Evolutionary conservation across 1,140 invertebrate genomes (phyloP).

Genomic region (Dendrolimus kikuchii): DNA sequence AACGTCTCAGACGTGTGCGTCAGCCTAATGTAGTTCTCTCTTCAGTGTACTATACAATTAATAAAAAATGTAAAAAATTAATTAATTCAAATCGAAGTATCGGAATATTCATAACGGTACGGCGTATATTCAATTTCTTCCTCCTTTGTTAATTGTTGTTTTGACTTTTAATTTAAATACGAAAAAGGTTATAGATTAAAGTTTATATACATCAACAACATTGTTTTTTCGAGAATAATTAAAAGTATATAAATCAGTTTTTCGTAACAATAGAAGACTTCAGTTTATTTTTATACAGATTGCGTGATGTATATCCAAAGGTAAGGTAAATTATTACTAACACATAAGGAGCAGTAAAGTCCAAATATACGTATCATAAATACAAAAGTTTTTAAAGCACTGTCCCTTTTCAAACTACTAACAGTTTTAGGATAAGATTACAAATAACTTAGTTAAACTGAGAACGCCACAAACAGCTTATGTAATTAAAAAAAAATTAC

Average conservation of each 20-base stretch:
- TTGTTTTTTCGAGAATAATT: no score
- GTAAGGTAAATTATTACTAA: slow-evolving; percentile 17
- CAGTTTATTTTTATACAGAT: slow-evolving; percentile 9
- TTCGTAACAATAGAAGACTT: slow-evolving; percentile 1
- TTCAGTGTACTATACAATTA: no score
- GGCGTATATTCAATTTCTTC: no score
- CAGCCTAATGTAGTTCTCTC: no score
- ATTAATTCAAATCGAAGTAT: no score
- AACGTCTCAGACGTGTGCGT: no score
- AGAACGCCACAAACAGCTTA: slow-evolving; percentile 2
- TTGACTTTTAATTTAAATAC: no score
- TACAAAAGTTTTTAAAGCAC: slow-evolving; percentile 21
- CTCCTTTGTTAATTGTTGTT: no score
- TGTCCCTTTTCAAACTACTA: slow-evolving; percentile 8
- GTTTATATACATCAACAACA: no score
- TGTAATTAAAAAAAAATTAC: not conserved
- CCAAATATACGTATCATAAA: slow-evolving; percentile 28
- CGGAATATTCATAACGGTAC: no score
- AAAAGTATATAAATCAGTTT: slow-evolving; percentile 1
- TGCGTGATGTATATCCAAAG: slow-evolving; percentile 16
- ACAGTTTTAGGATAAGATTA: slow-evolving; percentile 17
- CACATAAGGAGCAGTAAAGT: slow-evolving; percentile 26
- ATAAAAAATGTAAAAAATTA: no score
- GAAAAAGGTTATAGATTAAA: no score
- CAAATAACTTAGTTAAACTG: slow-evolving; percentile 17